These are phyloP conservation scores for Tragelaphus imberbis DNA, from an alignment of 2,113 vertebrate species.

Conservation along the genomic window DNA sequence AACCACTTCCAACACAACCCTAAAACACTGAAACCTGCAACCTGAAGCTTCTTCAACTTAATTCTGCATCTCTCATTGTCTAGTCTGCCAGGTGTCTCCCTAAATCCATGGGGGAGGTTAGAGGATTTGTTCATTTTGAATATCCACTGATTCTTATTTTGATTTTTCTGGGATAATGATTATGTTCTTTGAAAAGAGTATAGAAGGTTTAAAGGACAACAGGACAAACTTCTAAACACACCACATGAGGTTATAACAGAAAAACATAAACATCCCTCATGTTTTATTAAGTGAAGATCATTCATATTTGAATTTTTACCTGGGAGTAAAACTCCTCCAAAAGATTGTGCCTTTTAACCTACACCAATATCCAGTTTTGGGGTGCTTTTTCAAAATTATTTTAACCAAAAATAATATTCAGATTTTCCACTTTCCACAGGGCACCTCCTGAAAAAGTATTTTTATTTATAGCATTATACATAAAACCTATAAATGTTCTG, in stretches of 20 bases:
- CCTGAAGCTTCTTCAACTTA: background rate
- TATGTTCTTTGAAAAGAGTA: background rate
- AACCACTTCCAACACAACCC: background rate
- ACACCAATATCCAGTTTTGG: background rate
- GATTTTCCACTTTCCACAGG: slow-evolving; percentile 60
- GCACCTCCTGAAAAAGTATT: slow-evolving; percentile 65
- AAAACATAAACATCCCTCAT: background rate
- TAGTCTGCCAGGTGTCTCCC: background rate
- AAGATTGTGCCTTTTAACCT: slow-evolving; percentile 19
- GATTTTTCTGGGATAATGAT: background rate
- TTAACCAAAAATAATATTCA: slow-evolving; percentile 56
- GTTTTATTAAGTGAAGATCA: background rate
- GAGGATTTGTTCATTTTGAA: background rate
- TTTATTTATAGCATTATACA: slow-evolving; percentile 74
- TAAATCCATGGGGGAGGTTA: background rate
- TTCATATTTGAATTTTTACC: background rate
- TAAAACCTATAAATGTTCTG: slow-evolving; percentile 64
- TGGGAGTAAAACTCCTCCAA: background rate
- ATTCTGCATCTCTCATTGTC: background rate
- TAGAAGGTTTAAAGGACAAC: background rate
- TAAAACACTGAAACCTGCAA: background rate
- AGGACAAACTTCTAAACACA: background rate
- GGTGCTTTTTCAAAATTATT: slow-evolving; percentile 58
- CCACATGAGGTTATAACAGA: background rate
- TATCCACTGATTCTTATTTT: background rate